Evolutionary conservation across 1,140 invertebrate species (phyloP), one percentile per base, ranked within the genome.

Genomic region (Drosophila mojavensis): DNA sequence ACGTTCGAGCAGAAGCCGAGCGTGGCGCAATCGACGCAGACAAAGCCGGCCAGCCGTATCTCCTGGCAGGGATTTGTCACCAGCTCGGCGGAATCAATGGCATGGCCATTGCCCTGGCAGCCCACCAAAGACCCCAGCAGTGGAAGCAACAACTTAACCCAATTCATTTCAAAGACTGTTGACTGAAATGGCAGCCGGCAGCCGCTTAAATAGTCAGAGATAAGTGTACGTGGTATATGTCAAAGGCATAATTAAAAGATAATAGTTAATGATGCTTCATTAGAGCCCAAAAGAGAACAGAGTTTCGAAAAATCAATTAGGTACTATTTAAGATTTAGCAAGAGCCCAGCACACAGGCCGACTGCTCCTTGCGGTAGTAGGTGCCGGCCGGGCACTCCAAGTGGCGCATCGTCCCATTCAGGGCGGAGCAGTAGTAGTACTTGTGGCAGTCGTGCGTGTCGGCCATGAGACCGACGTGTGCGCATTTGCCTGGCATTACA

Each of bases 361-460:
- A 78, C 0, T 61, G 36, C 30, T 75, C 69, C 2, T 67, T 58
- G 1, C 73, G 79, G 45, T 79, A 92, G 39, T 77, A 69, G 1
- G 91, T 92, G 15, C 90, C 90, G 0, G 26, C 4, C 5, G 91
- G 91, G 54, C 91, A 92, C 6, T 78, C 78, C 58, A 81, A 58
- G 59, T 90, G 91, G 3, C 68, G 65, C 55, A 78, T 48, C 4
- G 30, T 61, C 0, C 83, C 78, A 26, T 90, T 85, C n/a, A 82
- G 5, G 9, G 68, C 75, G 11, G 85, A 83, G 54, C 91, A 92
- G 58, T 90, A 92, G 26, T 89, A 92, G 55, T 92, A 92, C 55
- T 79, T 90, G 15, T 58, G 71, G 55, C 91, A 92, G 56, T 92
- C 65, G 9, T 56, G 26, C 5, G 55, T 58, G 58, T 92, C 90